phyloP scores from a whole-genome alignment of 2,888 invertebrate genomes.

The Drosophila meridionalis region DNA sequence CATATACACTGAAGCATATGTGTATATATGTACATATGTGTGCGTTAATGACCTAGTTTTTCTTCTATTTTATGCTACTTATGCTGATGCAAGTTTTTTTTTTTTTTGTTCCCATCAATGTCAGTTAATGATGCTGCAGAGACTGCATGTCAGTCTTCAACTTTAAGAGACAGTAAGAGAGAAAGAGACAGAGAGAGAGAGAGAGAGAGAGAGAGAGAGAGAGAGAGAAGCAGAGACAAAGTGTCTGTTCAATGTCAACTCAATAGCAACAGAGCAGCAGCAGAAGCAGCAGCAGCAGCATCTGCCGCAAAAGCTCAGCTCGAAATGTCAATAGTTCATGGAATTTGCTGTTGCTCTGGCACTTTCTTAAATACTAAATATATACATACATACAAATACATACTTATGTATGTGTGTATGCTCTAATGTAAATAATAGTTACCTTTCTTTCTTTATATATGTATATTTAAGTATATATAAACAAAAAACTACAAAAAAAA shows the following conservation, averaged over 20 bases:
- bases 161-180: constrained; percentile 5
- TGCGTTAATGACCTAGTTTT: constrained; percentile 65
- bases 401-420: neutral
- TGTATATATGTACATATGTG: constrained; percentile 7
- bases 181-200: neutral
- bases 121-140: constrained; percentile 48
- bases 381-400: neutral
- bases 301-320: constrained; percentile 20
- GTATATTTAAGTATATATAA: neutral
- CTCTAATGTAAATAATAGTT: constrained; percentile 3
- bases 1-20: neutral
- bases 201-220: constrained; percentile 5
- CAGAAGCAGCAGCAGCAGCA: constrained; percentile 7
- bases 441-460: neutral
- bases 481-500: neutral
- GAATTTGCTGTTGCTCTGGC: constrained; percentile 30
- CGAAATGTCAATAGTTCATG: constrained; percentile 66
- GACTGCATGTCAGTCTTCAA: constrained; percentile 24
- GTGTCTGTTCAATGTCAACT: constrained; percentile 50
- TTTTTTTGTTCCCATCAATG: constrained; percentile 48
- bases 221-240: constrained; percentile 1
- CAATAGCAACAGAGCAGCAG: constrained; percentile 13
- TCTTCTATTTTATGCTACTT: constrained; percentile 26
- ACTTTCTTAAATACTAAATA: constrained; percentile 2
- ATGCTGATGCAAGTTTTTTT: constrained; percentile 34